phyloP scores from a whole-genome alignment of 2,888 invertebrate genomes.

The Monochamus alternatus region DNA sequence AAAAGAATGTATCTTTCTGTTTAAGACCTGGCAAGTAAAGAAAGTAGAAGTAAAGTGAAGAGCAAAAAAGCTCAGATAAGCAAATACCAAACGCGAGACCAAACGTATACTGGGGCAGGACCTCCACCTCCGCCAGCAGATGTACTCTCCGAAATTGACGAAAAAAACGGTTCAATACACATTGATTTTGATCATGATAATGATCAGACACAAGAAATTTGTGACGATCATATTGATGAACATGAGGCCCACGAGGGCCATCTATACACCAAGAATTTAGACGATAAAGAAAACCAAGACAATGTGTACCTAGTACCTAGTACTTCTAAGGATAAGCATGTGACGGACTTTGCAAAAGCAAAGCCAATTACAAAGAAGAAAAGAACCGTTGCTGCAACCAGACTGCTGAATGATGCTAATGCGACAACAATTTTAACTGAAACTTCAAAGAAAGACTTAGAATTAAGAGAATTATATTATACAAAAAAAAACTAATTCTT shows the following conservation, averaged over 20 bases:
- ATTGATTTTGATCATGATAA: background rate
- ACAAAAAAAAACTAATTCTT: no score
- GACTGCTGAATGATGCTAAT: no score
- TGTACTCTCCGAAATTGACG: background rate
- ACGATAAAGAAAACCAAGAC: background rate
- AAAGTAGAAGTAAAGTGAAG: constrained; percentile 7
- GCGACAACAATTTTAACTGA: no score
- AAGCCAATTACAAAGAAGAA: no score
- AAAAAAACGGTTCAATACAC: background rate
- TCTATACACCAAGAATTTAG: background rate
- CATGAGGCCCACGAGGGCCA: no score
- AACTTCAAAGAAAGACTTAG: no score
- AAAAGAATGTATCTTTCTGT: background rate
- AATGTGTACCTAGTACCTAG: background rate
- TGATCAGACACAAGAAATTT: no score
- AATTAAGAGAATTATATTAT: no score
- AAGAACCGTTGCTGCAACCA: no score
- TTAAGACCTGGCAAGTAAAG: background rate
- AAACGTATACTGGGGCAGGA: background rate
- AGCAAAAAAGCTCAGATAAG: background rate
- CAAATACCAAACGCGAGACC: background rate
- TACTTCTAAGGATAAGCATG: no score
- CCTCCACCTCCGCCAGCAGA: background rate
- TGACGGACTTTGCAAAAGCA: no score
- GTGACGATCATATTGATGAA: no score